Evolutionary conservation across 2,888 invertebrate species (phyloP).

Genomic region (Holacanthella duospinosa): DNA sequence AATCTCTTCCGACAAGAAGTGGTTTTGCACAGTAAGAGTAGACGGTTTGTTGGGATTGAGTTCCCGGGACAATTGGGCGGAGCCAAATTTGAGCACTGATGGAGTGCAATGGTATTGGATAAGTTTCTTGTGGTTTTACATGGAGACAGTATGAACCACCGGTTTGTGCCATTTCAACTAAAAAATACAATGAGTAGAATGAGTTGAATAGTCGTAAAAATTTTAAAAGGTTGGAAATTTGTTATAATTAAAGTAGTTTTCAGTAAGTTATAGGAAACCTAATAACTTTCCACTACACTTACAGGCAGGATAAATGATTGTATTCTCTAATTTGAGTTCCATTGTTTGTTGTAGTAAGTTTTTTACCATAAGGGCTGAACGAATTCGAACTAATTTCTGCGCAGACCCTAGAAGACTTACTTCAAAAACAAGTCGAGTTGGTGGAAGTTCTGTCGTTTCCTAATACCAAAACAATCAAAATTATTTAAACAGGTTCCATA

Average conservation of each 20-base stretch:
- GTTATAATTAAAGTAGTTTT: neutral
- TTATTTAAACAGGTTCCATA: neutral
- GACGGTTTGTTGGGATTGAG: slow-evolving; percentile 6
- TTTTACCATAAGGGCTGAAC: slow-evolving; percentile 72
- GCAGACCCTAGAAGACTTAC: slow-evolving; percentile 88
- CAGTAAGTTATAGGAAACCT: no score
- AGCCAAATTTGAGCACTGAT: slow-evolving; percentile 63
- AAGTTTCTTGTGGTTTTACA: slow-evolving; percentile 49
- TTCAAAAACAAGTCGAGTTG: slow-evolving; percentile 78
- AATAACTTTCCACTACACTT: slow-evolving; percentile 18
- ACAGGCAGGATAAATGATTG: slow-evolving; percentile 35
- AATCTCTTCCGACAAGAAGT: slow-evolving; percentile 21
- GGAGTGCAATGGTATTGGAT: slow-evolving; percentile 67
- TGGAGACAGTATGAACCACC: slow-evolving; percentile 38
- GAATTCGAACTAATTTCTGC: slow-evolving; percentile 79
- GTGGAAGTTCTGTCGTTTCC: slow-evolving; percentile 40
- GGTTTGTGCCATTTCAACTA: slow-evolving; percentile 35
- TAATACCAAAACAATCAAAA: slow-evolving; percentile 6
- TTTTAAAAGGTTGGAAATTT: no score
- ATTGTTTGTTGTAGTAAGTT: slow-evolving; percentile 66
- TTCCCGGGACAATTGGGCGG: slow-evolving; percentile 50
- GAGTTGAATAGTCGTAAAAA: no score
- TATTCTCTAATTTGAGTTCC: slow-evolving; percentile 58
- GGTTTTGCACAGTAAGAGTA: slow-evolving; percentile 32
- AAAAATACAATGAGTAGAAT: slow-evolving; percentile 10